Percentiles rank a stretch among this genome's conserved stretches.
phyloP scores from a whole-genome alignment of 2,888 invertebrate genomes.

The Thymelicus lineola region DNA sequence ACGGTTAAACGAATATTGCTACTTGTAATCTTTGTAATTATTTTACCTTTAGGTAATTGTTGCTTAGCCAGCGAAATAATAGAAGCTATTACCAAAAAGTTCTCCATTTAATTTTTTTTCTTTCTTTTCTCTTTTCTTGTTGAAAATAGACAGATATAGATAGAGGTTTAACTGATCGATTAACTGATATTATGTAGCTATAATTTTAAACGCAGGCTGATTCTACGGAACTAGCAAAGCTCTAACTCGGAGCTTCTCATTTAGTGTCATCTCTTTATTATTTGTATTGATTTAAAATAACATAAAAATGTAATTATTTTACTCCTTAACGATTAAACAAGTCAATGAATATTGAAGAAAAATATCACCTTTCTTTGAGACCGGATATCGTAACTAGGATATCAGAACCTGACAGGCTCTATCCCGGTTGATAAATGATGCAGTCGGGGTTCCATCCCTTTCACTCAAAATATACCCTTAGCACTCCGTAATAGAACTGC shows the following conservation, averaged over 20 bases:
- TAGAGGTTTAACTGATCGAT: too few relatives aligned
- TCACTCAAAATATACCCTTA: conserved; percentile 27
- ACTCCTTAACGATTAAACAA: conserved; percentile 12
- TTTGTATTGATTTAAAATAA: neutral
- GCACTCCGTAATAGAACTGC: conserved; percentile 15
- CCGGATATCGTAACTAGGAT: conserved; percentile 55
- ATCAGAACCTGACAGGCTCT: conserved; percentile 61
- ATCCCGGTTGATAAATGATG: conserved; percentile 71
- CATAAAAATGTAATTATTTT: neutral
- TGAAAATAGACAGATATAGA: too few relatives aligned
- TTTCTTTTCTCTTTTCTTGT: too few relatives aligned
- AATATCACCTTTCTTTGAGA: conserved; percentile 59
- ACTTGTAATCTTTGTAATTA: neutral
- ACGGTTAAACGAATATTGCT: neutral
- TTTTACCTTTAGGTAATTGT: neutral
- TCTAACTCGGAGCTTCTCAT: too few relatives aligned
- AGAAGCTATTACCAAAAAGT: neutral
- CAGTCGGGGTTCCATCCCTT: conserved; percentile 18
- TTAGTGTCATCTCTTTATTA: too few relatives aligned
- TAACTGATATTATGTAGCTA: too few relatives aligned
- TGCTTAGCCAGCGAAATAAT: neutral
- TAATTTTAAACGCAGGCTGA: too few relatives aligned
- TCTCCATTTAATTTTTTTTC: too few relatives aligned
- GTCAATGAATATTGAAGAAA: conserved; percentile 41
- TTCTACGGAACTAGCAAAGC: too few relatives aligned